Evolutionary conservation across 53 echinoderm and acorn worm species (phyloP).

Genomic region (Mesocentrotus franciscanus): DNA sequence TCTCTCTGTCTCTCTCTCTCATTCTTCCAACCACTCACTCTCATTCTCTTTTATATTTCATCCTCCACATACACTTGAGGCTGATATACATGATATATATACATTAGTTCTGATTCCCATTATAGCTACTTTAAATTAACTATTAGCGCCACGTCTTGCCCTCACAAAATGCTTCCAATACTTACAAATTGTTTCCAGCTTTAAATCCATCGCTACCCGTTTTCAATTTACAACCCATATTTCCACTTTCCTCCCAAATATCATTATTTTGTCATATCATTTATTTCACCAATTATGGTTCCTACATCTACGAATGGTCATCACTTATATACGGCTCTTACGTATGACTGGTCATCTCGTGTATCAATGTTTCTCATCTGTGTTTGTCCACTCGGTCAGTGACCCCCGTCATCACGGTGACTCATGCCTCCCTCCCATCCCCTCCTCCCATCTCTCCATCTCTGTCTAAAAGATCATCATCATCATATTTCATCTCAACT

Average conservation of each 20-base stretch:
- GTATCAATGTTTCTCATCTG: background rate
- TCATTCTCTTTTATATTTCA: background rate
- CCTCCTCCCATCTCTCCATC: background rate
- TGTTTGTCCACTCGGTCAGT: slow-evolving; percentile 28
- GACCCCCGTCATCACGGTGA: slow-evolving; percentile 32
- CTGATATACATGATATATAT: background rate
- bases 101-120: background rate
- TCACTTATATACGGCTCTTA: background rate
- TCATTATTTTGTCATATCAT: background rate
- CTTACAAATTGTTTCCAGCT: background rate
- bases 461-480: slow-evolving; percentile 34
- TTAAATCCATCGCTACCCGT: background rate
- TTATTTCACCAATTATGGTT: background rate
- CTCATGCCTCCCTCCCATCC: slow-evolving; percentile 4
- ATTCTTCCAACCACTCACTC: background rate
- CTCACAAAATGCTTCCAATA: background rate
- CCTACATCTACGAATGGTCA: background rate
- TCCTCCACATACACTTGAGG: background rate
- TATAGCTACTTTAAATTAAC: background rate
- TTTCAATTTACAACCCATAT: background rate
- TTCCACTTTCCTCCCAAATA: background rate
- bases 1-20: background rate
- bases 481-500: slow-evolving; percentile 20
- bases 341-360: background rate
- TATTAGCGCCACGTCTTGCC: background rate